Evolutionary conservation across 1,140 invertebrate genomes (phyloP), one percentile per base, ranked within the genome.

Genomic region (Zaprionus ornatus): DNA sequence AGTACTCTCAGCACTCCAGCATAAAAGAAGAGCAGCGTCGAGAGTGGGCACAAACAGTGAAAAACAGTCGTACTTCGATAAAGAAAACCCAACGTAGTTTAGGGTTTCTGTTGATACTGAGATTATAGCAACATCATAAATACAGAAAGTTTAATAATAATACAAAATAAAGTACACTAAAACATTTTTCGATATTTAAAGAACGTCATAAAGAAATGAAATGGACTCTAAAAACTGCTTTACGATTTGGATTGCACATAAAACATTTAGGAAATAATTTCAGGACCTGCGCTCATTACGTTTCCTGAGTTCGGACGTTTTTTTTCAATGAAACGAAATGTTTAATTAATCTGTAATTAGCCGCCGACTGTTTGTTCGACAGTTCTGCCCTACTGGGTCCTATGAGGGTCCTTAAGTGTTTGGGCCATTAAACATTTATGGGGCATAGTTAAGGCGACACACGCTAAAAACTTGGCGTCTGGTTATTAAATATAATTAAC

Each of bases 401-500:
- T 10, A 21, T 2, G 40, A 37, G 45, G 17, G 17, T 50, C 59
- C 25, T 76, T 72, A 87, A 87, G 83, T 77, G 83, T 71, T 79
- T 82, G 50, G 75, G 67, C 80, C 84, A 75, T 87, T 83, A 80
- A 87, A 80, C 80, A 87, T 87, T 87, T 80, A 86, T 74, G 72
- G 54, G 50, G 54, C 72, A 74, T 68, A 80, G 84, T 83, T 70
- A 87, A 80, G 55, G 69, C 77, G 67, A 59, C 69, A 79, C 70
- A 83, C 85, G 80, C 84, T 64, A 75, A 75, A 32, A 63, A 70
- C n/a, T 75, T 79, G 62, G 71, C 59, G 63, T 57, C 19, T 55
- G 77, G 80, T 88, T 88, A 88, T 88, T 88, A 84, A 84, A 88
- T 78, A 84, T 84, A 88, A 88, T 88, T 88, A 88, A 90, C 84